Base-by-base conservation (phyloP, 2,888 invertebrate species). In the Tachina grossa region DNA sequence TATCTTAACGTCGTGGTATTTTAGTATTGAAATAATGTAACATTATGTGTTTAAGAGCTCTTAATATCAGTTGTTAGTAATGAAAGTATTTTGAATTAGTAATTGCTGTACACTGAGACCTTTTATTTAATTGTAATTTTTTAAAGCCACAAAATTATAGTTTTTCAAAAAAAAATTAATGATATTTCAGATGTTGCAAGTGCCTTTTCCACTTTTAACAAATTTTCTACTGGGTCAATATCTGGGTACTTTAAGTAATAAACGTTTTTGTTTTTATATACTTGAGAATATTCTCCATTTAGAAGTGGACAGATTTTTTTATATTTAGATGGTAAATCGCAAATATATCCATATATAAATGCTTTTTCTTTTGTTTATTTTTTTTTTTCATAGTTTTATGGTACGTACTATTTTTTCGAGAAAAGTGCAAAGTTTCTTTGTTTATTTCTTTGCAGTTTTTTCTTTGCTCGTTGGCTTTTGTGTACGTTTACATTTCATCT, bases 391-490 rank as follows among this genome's bases (percentile, higher is more conserved):
- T n/a, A 9, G 16, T 43, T 61, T 11, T 51, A 13, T n/a, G 10
- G 19, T 22, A 51, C 41, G 19, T 22, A 51, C 41, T 63, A 55
- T 47, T 74, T 55, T 45, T 45, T 82, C 3, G 6, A 11, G 6
- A 11, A 82, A 76, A 82, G 55, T 71, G 63, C 55, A 82, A 71
- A 76, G 49, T 76, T 76, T 63, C n/a, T 59, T 47, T 78, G 22
- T 68, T 68, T 49, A 47, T 19, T 71, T 45, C n/a, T 41, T 39
- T 19, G 41, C 16, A 16, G 16, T 16, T 57, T 55, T 39, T 47
- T 57, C 14, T 51, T 49, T 43, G 14, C 14, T 61, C 22, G 19
- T 43, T 43, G 8, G 59, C 22, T 49, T 59, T 41, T 22, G 49
- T 49, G 57, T 71, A 49, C 47, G 59, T 16, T 57, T 51, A 22